A percentile compares a stretch with the other conserved stretches of the same genome.
phyloP scores from a whole-genome alignment of 1,140 invertebrate species.

The Ridgeia piscesae region DNA sequence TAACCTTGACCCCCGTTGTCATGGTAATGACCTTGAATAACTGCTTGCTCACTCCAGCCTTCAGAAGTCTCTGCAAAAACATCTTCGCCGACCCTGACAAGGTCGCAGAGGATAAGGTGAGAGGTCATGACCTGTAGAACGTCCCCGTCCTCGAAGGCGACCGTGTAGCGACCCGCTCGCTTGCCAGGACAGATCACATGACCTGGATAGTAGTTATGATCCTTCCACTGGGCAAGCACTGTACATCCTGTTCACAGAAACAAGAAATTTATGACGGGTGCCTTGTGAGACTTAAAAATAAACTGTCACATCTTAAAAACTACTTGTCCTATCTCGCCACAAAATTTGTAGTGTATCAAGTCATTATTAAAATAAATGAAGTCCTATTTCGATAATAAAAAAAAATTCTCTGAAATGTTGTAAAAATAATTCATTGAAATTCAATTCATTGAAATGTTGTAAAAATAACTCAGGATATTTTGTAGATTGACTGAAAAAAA shows the following conservation, averaged over 20 bases:
- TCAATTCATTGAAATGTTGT: too few species aligned
- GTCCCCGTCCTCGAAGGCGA: slow-evolving; percentile 16
- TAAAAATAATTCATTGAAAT: too few species aligned
- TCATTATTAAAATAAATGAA: too few species aligned
- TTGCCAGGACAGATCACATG: background rate
- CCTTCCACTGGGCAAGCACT: slow-evolving; percentile 22
- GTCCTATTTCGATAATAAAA: too few species aligned
- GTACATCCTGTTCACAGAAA: background rate
- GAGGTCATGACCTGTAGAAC: background rate
- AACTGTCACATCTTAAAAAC: too few species aligned
- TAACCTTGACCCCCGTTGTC: background rate
- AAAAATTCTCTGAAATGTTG: too few species aligned
- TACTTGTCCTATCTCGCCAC: too few species aligned
- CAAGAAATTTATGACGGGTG: too few species aligned
- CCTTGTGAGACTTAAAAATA: too few species aligned
- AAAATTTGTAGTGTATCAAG: too few species aligned
- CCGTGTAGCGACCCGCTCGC: background rate
- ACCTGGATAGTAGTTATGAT: slow-evolving; percentile 22
- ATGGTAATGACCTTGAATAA: background rate
- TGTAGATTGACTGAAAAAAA: too few species aligned
- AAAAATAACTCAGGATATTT: too few species aligned
- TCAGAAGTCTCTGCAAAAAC: background rate
- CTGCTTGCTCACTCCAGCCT: background rate
- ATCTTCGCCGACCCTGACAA: slow-evolving; percentile 40
- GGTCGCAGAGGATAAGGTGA: slow-evolving; percentile 36